Evolutionary conservation across 2,797 vertebrate species (phyloP), one percentile per base, ranked within the genome.

Genomic region (Valencia hispanica): DNA sequence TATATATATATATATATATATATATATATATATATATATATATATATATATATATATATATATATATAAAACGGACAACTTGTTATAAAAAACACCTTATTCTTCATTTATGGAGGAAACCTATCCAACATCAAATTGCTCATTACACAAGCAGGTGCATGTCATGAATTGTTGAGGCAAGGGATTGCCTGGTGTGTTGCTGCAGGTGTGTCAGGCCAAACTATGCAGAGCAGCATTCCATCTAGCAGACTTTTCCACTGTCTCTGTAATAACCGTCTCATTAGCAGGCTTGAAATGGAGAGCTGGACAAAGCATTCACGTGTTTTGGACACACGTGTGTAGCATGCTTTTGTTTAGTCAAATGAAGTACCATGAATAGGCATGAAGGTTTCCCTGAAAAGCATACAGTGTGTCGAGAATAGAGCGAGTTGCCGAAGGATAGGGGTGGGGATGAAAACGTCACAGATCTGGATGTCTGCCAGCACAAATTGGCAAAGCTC

Each of bases 211-310:
- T 89, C 87, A 32, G 61, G 22, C 74, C 70, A 80, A 73, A 83
- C 61, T 79, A 59, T 74, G 90, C 80, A 83, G 79, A 77, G 76
- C 91, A 57, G 72, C 94, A 93, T 94, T 94, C 93, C 92, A 83
- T 36, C 51, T 6, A 5, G 59, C 27, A 30, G 59, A 25, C 17
- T 32, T 80, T 79, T 65, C 75, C 79, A 51, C 68, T 30, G 66
- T 47, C 36, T 75, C 27, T 47, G 25, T 57, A 20, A 36, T 43
- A 69, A 41, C 48, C 25, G n/a, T 77, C 69, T 70, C 72, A 70
- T 70, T 34, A 72, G 34, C 15, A 57, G 48, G 32, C 12, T 43
- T 57, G 41, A 20, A 74, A 48, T 11, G n/a, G 22, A 76, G 68
- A 78, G 77, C 77, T 81, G 84, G 45, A 41, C 47, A 3, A 50